Evolutionary conservation across 1,140 invertebrate species (phyloP), one percentile per base, ranked within the genome.

Genomic region (Protaetia brevitarsis): DNA sequence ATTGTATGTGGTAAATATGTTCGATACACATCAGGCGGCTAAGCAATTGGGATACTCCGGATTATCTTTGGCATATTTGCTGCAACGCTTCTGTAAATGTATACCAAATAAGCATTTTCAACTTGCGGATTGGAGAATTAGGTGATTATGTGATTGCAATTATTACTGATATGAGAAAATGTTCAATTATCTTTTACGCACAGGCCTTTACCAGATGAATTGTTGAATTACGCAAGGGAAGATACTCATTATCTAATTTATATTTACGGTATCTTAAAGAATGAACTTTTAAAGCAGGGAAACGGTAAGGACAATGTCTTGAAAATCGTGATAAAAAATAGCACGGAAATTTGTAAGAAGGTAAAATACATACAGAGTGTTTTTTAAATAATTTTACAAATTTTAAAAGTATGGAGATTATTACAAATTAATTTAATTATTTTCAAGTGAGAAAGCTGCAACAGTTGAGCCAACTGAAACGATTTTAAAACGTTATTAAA

Each of bases 221-320:
- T 98, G 71, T 79, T 94, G 1, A 82, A 87, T 63, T 99, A 99
- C 81, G 97, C 97, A 0, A 83, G 96, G 27, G 87, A 89, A 74
- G 97, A 99, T 78, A 99, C 97, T 0, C 96, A 98, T 79, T 98
- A 95, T 80, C 82, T 99, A 60, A 82, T 99, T 0, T 96, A 96
- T 75, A 90, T 99, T 66, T 98, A 95, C 82, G 89, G 96, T 61
- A 78, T 84, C 6, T 81, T 99, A 77, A 87, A 84, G 65, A 91
- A 90, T 69, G 88, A 93, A 63, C 81, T 99, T 16, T 79, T 94
- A 1, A 83, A 90, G 8, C 76, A 80, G 21, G 88, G 86, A 3
- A 88, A 91, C 73, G 86, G 87, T 1, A 78, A 86, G 23, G 83
- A 81, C 3, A 92, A 94, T 75, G 73, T 94, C 0, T 72, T 96